Percentiles rank a stretch among this genome's conserved stretches.
Evolutionary conservation across 2,113 vertebrate genomes (phyloP).

Genomic region (Columba janthina): DNA sequence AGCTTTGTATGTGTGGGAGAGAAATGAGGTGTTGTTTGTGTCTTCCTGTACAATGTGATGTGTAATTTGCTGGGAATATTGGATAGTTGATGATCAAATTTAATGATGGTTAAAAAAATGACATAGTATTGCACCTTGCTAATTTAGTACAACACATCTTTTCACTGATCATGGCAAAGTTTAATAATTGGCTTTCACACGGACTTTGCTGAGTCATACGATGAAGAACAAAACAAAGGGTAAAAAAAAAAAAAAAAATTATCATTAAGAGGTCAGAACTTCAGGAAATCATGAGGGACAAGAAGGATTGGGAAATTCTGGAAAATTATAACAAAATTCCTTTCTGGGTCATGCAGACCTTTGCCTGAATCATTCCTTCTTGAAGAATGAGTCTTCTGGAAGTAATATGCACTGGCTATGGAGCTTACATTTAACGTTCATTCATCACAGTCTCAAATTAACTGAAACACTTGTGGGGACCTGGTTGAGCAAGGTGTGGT

Average conservation of each 20-base stretch:
- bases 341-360: neutral
- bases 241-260: neutral
- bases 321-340: neutral
- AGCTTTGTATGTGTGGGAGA: neutral
- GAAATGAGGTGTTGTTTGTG: rapidly evolving
- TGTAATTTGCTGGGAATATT: neutral
- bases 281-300: neutral
- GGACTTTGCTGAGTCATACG: neutral
- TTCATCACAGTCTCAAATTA: neutral
- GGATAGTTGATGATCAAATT: neutral
- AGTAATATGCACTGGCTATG: neutral
- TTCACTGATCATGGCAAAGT: neutral
- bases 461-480: neutral
- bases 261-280: neutral
- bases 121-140: neutral
- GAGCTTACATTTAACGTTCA: neutral
- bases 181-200: neutral
- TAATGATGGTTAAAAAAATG: neutral
- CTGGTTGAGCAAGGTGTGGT: neutral
- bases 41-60: neutral
- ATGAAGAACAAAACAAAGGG: neutral
- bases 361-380: neutral
- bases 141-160: neutral
- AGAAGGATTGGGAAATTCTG: neutral
- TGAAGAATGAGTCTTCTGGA: neutral